phyloP scores from a whole-genome alignment of 92 coral and sea anemone genomes.

The Parazoanthus darwini region DNA sequence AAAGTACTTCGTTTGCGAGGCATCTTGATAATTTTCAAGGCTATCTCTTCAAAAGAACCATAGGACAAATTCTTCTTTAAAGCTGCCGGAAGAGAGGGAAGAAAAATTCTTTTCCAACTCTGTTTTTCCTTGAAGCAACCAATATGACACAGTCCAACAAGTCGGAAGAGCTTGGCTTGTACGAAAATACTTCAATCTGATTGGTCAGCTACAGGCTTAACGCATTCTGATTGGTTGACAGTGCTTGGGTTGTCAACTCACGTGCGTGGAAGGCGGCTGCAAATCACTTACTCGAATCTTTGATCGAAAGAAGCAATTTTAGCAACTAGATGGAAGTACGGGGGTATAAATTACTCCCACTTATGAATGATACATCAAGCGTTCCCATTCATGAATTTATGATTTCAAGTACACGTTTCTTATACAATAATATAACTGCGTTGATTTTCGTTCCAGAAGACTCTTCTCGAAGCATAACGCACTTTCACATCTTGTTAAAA shows the following conservation, averaged over 20 bases:
- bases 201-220: neutral
- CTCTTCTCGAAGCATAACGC: neutral
- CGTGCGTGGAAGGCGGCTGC: constrained; percentile 29
- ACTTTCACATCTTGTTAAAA: neutral
- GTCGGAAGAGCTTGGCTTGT: constrained; percentile 37
- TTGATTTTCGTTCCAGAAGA: neutral
- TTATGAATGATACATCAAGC: neutral
- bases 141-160: constrained; percentile 40
- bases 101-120: constrained; percentile 21
- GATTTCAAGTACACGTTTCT: constrained; percentile 14
- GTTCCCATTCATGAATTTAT: neutral
- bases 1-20: constrained; percentile 80
- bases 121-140: constrained; percentile 24
- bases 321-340: neutral
- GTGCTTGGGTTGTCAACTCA: constrained; percentile 6
- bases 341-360: constrained; percentile 10
- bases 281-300: neutral
- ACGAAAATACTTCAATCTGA: constrained; percentile 13
- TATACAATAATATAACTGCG: neutral
- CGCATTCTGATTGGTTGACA: constrained; percentile 27
- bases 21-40: constrained; percentile 60
- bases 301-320: constrained; percentile 12
- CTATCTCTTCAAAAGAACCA: constrained; percentile 55
- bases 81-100: constrained; percentile 12
- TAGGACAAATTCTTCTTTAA: constrained; percentile 40